Percentiles rank a stretch among this genome's conserved stretches.
phyloP scores from a whole-genome alignment of 2,113 vertebrate species.

The rabbit (Oryctolagus cuniculus) region DNA sequence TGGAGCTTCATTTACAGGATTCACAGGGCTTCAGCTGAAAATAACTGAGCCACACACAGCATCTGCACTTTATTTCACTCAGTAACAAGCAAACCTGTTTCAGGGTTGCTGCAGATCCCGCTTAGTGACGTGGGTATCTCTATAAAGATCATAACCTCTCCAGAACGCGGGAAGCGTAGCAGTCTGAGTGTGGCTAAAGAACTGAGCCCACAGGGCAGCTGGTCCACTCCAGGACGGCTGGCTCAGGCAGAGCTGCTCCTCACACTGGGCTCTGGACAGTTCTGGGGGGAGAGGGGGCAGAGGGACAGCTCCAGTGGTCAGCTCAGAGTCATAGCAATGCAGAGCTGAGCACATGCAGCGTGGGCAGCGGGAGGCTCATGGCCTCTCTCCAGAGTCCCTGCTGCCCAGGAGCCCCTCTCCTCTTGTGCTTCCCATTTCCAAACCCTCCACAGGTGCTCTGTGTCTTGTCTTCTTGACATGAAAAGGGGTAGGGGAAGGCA shows the following conservation, averaged over 20 bases:
- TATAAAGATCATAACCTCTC: not conserved
- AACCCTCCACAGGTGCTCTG: not conserved
- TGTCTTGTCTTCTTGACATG: not conserved
- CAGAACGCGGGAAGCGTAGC: not conserved
- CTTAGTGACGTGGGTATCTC: not conserved
- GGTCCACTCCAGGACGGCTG: not conserved
- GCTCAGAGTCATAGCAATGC: not conserved
- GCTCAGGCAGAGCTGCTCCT: not conserved
- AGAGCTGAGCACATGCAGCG: not conserved
- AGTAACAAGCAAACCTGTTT: not conserved
- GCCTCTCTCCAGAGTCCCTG: not conserved
- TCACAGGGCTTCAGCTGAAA: not conserved
- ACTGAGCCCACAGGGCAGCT: not conserved
- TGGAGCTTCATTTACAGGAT: not conserved
- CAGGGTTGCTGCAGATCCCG: not conserved
- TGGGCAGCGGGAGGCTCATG: too few relatives aligned
- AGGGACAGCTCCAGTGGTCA: not conserved
- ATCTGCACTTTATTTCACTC: not conserved
- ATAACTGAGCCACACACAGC: not conserved
- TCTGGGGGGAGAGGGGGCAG: not conserved
- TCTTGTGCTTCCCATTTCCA: constrained; percentile 21
- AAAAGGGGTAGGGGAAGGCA: not conserved
- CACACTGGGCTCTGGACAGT: not conserved
- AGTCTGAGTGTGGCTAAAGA: not conserved
- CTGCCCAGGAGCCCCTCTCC: not conserved